These are phyloP conservation scores for Zenarchopterus dispar DNA, from an alignment of 2,797 vertebrate genomes.

Conservation along the genomic window DNA sequence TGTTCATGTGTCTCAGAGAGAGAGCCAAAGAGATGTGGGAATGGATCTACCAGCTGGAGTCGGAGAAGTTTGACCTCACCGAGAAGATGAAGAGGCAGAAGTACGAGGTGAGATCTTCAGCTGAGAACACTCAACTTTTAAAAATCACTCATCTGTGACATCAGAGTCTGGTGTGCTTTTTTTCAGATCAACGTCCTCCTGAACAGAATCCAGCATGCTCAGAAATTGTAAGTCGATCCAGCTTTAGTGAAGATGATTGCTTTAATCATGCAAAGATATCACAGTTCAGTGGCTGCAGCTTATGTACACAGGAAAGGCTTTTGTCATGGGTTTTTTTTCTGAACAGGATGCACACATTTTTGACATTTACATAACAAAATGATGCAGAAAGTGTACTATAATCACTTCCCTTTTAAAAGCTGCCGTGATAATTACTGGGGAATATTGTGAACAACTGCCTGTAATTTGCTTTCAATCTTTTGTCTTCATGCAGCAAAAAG, in stretches of 20 bases:
- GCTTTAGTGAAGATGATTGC: background rate
- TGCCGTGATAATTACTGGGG: background rate
- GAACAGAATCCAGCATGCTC: conserved; percentile 90
- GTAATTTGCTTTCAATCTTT: conserved; percentile 4
- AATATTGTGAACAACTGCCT: background rate
- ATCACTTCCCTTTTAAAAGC: background rate
- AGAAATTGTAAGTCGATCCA: conserved; percentile 88
- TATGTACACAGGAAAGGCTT: conserved; percentile 11
- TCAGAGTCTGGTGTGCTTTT: background rate
- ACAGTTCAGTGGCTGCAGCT: background rate
- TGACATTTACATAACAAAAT: conserved; percentile 10
- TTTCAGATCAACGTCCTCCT: conserved; percentile 88
- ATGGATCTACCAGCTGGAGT: conserved; percentile 88
- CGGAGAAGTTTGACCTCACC: conserved; percentile 89
- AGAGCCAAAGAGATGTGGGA: conserved; percentile 85
- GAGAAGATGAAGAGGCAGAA: conserved; percentile 87
- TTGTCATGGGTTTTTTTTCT: background rate
- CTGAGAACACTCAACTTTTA: background rate
- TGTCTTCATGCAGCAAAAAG: conserved; percentile 83
- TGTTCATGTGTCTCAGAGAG: conserved; percentile 69
- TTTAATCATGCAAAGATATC: conserved; percentile 34
- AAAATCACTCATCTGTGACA: background rate
- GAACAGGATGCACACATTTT: conserved; percentile 3
- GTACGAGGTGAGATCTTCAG: conserved; percentile 81
- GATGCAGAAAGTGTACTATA: background rate